Conservation (phyloP, 2,113 vertebrate genomes). For the Stigmatopora nigra region DNA sequence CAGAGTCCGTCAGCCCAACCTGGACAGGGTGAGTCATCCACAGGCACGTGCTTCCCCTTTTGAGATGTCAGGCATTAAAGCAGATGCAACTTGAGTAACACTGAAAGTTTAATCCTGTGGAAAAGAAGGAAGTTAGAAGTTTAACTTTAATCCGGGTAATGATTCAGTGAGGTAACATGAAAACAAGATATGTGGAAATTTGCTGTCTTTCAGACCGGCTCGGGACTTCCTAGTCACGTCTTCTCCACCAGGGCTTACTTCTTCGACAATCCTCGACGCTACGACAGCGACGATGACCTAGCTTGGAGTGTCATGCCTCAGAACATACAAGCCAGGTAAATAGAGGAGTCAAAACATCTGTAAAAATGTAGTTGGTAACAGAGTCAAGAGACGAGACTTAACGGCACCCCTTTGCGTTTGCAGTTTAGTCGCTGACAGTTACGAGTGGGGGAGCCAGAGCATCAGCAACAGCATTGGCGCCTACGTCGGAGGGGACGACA, state of each 20-base stretch:
- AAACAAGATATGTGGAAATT: not conserved
- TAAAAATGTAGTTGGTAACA: too few species aligned
- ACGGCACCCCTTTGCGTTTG: not conserved
- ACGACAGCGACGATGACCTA: slow-evolving; percentile 92
- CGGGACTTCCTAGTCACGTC: slow-evolving; percentile 80
- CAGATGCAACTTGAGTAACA: not conserved
- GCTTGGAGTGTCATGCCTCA: slow-evolving; percentile 87
- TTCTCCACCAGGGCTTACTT: slow-evolving; percentile 88
- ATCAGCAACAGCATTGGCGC: slow-evolving; percentile 80
- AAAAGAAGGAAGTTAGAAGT: not conserved
- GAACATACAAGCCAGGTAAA: slow-evolving; percentile 87
- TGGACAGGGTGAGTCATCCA: slow-evolving; percentile 74
- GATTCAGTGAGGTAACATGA: not conserved
- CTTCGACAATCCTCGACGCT: slow-evolving; percentile 94
- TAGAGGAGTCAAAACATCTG: slow-evolving; percentile 3
- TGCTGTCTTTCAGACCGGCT: slow-evolving; percentile 65
- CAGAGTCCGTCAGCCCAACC: slow-evolving; percentile 81
- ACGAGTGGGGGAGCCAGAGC: slow-evolving; percentile 81
- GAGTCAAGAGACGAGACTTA: not conserved
- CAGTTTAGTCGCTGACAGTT: slow-evolving; percentile 81
- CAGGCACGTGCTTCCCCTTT: not conserved
- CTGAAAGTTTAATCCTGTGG: not conserved
- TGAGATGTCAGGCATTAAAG: not conserved
- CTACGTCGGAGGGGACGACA: slow-evolving; percentile 74
- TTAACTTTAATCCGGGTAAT: not conserved